Percentiles rank a stretch among this genome's conserved stretches.
phyloP scores from a whole-genome alignment of 2,113 vertebrate genomes.

The Paracanthobrama guichenoti region DNA sequence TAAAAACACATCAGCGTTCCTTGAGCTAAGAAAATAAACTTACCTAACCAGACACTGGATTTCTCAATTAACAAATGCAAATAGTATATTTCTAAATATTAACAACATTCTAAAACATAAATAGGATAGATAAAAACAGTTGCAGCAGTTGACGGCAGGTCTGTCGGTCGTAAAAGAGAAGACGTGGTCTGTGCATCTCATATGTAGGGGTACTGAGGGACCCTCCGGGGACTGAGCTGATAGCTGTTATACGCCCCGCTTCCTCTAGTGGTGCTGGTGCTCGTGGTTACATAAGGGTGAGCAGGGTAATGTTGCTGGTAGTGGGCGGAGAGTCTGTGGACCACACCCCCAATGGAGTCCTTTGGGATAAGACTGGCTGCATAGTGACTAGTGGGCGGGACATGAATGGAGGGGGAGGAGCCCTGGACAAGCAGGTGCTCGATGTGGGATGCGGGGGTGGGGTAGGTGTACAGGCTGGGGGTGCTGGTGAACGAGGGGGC shows the following conservation, averaged over 20 bases:
- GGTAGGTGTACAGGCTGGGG: slow-evolving; percentile 87
- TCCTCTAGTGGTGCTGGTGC: slow-evolving; percentile 88
- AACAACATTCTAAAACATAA: slow-evolving; percentile 65
- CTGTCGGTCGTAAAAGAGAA: slow-evolving; percentile 37
- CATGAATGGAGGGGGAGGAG: slow-evolving; percentile 81
- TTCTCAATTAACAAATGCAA: slow-evolving; percentile 49
- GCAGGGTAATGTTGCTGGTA: slow-evolving; percentile 94
- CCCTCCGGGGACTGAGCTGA: slow-evolving; percentile 93
- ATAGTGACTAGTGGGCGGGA: slow-evolving; percentile 84
- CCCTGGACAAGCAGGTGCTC: slow-evolving; percentile 91
- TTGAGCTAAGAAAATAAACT: slow-evolving; percentile 50
- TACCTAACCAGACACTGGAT: slow-evolving; percentile 31
- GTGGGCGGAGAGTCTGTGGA: slow-evolving; percentile 87
- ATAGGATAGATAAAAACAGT: slow-evolving; percentile 57
- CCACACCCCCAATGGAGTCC: slow-evolving; percentile 89
- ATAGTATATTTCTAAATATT: slow-evolving; percentile 66
- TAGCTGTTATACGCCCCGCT: slow-evolving; percentile 94
- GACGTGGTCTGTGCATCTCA: slow-evolving; percentile 67
- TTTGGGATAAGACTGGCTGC: slow-evolving; percentile 79
- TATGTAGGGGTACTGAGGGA: slow-evolving; percentile 96
- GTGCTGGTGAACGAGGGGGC: slow-evolving; percentile 78
- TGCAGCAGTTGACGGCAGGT: slow-evolving; percentile 65
- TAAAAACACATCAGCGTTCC: slow-evolving; percentile 30
- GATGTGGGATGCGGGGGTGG: slow-evolving; percentile 89
- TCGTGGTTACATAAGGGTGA: slow-evolving; percentile 86